Conservation (phyloP, 2,888 invertebrate species). For the Folsomia manolachei region DNA sequence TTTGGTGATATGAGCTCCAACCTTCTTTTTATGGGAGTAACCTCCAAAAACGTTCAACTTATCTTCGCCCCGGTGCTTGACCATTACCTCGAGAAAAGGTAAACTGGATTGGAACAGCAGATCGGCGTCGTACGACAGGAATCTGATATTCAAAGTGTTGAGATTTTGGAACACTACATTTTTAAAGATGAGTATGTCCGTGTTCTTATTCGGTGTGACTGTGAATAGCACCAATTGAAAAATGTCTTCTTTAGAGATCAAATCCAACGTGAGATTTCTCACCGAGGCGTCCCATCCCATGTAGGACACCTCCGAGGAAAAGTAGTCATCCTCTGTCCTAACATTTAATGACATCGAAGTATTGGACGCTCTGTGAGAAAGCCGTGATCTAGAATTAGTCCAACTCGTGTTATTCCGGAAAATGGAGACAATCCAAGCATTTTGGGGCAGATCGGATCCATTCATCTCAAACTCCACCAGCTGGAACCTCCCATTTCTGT, state of each 20-base stretch:
- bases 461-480: conserved; percentile 23
- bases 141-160: background rate
- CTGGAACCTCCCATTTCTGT: conserved; percentile 29
- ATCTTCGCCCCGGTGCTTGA: conserved; percentile 30
- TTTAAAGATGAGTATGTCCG: background rate
- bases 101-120: conserved; percentile 10
- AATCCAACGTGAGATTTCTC: conserved; percentile 1
- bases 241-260: background rate
- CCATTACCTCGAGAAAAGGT: conserved; percentile 36
- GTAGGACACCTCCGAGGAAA: conserved; percentile 24
- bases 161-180: background rate
- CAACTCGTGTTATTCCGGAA: conserved; percentile 30
- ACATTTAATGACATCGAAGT: background rate
- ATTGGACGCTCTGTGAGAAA: background rate
- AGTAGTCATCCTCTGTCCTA: background rate
- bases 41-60: conserved; percentile 48
- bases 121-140: background rate
- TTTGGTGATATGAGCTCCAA: conserved; percentile 48
- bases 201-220: background rate
- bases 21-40: conserved; percentile 51
- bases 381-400: conserved; percentile 14
- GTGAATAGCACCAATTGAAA: background rate
- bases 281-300: conserved; percentile 27
- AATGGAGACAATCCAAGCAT: conserved; percentile 17
- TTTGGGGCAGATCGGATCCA: conserved; percentile 15